phyloP scores from a whole-genome alignment of 1,140 invertebrate species.

The Papilio helenus region DNA sequence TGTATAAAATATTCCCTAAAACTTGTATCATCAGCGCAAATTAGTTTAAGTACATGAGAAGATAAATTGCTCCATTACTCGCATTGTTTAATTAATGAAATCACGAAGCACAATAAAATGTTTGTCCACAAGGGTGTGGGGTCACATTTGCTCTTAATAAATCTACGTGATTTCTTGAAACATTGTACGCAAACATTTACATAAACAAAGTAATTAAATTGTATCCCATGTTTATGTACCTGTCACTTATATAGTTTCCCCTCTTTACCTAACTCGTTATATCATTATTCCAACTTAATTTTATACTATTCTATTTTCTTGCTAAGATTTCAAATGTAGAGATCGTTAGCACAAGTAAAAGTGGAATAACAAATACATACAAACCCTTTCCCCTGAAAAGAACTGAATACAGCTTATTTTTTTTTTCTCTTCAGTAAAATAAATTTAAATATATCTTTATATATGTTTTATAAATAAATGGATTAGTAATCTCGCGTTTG shows the following conservation, averaged over 20 bases:
- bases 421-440: not conserved
- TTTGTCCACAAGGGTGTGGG: not conserved
- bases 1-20: not conserved
- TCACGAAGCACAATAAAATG: not conserved
- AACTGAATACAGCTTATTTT: not conserved
- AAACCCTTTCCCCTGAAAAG: not conserved
- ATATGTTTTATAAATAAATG: not conserved
- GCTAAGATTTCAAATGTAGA: not conserved
- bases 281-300: not conserved
- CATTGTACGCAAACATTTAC: not conserved
- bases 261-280: not conserved
- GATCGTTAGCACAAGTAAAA: not conserved
- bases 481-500: constrained; percentile 6
- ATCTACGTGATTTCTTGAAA: not conserved
- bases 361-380: not conserved
- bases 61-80: not conserved
- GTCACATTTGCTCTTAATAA: not conserved
- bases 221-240: not conserved
- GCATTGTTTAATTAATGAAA: not conserved
- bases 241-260: constrained; percentile 5
- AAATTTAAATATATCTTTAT: not conserved
- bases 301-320: not conserved
- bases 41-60: not conserved
- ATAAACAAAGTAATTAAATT: not conserved
- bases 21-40: not conserved